Percentiles rank a stretch among this genome's conserved stretches.
phyloP scores from a whole-genome alignment of 2,113 vertebrate species.

The Elanus axillaris region DNA sequence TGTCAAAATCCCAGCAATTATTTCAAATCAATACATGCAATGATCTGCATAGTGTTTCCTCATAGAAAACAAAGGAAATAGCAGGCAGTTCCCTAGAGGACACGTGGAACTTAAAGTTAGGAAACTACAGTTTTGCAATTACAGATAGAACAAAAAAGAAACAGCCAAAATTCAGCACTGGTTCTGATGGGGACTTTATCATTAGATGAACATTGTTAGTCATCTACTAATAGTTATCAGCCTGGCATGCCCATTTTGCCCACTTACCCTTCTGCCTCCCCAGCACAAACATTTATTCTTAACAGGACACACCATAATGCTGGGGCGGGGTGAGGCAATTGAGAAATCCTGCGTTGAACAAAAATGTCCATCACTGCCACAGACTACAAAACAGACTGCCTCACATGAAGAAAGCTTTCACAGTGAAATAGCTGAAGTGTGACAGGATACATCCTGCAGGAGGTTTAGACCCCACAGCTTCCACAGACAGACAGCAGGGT shows the following conservation, averaged over 20 bases:
- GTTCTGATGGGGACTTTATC: background rate
- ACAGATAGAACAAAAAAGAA: background rate
- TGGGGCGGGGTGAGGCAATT: too few relatives aligned
- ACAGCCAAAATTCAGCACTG: background rate
- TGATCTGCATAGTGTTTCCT: background rate
- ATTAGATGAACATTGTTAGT: background rate
- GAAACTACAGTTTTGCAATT: background rate
- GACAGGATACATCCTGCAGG: background rate
- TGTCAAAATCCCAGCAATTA: background rate
- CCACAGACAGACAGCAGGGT: background rate
- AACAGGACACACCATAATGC: too few relatives aligned
- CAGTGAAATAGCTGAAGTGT: background rate
- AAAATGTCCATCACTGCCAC: background rate
- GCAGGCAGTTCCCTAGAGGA: background rate
- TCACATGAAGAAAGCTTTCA: background rate
- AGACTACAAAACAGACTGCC: background rate
- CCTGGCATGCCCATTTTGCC: fast-evolving
- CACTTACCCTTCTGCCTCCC: background rate
- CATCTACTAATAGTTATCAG: background rate
- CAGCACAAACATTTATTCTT: background rate
- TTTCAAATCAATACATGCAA: background rate
- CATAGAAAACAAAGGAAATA: background rate
- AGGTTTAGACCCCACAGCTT: background rate
- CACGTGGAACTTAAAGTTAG: background rate
- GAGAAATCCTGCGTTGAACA: background rate